A percentile compares a stretch with the other conserved stretches of the same genome.
phyloP scores from a whole-genome alignment of 2,113 vertebrate genomes.

The Mirza zaza region DNA sequence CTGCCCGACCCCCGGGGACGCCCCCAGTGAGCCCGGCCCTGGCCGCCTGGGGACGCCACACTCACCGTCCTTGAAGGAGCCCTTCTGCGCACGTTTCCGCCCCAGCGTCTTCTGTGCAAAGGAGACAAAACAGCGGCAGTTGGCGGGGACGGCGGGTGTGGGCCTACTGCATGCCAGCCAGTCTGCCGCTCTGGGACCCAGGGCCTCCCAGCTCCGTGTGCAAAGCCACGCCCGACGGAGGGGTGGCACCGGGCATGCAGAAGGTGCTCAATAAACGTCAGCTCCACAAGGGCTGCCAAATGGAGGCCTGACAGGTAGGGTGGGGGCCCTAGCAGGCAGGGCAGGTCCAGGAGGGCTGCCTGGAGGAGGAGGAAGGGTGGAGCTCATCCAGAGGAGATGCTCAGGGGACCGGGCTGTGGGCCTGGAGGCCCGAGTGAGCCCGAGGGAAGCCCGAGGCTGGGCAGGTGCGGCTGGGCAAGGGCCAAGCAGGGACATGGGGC shows the following conservation, averaged over 20 bases:
- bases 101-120: conserved; percentile 87
- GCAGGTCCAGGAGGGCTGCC: background rate
- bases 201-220: rapidly evolving
- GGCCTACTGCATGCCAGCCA: rapidly evolving
- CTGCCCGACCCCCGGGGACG: rapidly evolving
- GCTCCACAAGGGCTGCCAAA: background rate
- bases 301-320: background rate
- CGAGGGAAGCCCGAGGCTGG: background rate
- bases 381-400: rapidly evolving
- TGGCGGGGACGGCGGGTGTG: background rate
- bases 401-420: background rate
- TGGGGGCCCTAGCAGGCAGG: background rate
- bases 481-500: rapidly evolving
- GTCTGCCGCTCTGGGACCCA: rapidly evolving
- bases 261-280: rapidly evolving
- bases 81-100: conserved; percentile 89
- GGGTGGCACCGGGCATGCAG: rapidly evolving
- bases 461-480: background rate
- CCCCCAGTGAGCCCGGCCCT: background rate
- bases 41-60: background rate
- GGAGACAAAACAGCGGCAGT: background rate
- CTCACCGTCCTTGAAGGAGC: conserved; percentile 98
- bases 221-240: rapidly evolving
- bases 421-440: rapidly evolving
- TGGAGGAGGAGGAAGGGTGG: background rate